Conservation (phyloP, 2,888 invertebrate species). For the Cabera pusaria region DNA sequence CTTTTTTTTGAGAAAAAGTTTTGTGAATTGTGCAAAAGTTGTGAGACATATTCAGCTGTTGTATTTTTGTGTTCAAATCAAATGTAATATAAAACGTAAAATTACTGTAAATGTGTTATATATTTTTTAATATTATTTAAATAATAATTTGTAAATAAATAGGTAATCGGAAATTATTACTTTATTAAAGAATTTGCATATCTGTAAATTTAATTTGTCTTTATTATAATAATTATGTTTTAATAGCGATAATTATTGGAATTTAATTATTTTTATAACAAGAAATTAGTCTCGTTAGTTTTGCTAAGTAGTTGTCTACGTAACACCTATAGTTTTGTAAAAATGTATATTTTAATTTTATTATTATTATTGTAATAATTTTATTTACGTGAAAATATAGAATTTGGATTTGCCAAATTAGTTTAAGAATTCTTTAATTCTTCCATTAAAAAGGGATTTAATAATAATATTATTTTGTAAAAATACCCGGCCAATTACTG, state of each 20-base stretch:
- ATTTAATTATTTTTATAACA: constrained; percentile 71
- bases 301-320: constrained; percentile 47
- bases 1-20: too few species aligned
- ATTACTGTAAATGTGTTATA: constrained; percentile 71
- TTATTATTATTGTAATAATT: constrained; percentile 71
- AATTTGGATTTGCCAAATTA: constrained; percentile 81
- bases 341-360: constrained; percentile 77
- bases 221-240: constrained; percentile 38
- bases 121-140: constrained; percentile 49
- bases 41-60: constrained; percentile 22
- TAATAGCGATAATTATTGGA: constrained; percentile 62
- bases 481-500: constrained; percentile 69
- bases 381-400: constrained; percentile 68
- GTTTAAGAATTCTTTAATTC: constrained; percentile 75
- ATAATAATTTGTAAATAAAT: constrained; percentile 66
- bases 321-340: constrained; percentile 75
- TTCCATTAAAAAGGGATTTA: constrained; percentile 73
- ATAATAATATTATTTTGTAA: constrained; percentile 71
- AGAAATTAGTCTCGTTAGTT: constrained; percentile 57
- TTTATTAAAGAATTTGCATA: constrained; percentile 61
- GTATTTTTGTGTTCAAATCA: constrained; percentile 38
- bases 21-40: constrained; percentile 18
- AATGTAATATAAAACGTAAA: constrained; percentile 35
- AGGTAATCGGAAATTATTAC: constrained; percentile 55
- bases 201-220: constrained; percentile 48